phyloP scores from a whole-genome alignment of 92 coral and sea anemone species.

The Zoanthus gigantus region DNA sequence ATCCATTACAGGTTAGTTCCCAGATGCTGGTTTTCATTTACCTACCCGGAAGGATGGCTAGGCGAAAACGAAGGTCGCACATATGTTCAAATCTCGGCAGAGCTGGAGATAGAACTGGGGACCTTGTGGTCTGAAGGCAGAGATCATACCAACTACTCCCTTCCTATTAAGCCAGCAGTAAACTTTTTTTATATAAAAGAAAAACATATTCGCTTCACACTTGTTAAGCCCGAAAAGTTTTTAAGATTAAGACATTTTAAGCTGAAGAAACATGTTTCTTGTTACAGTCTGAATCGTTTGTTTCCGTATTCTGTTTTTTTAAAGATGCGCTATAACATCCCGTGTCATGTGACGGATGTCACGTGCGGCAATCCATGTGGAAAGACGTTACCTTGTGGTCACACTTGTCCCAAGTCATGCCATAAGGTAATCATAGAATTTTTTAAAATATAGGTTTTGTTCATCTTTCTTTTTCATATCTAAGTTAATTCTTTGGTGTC shows the following conservation, averaged over 20 bases:
- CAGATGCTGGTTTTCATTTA: too few species aligned
- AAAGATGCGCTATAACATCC: slow-evolving; percentile 81
- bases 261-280: neutral
- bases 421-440: slow-evolving; percentile 70
- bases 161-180: too few species aligned
- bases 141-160: too few species aligned
- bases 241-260: neutral
- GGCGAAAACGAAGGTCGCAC: too few species aligned
- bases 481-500: too few species aligned
- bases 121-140: too few species aligned
- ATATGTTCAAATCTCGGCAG: too few species aligned
- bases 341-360: slow-evolving; percentile 89
- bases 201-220: neutral
- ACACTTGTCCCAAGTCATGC: slow-evolving; percentile 79
- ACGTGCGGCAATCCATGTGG: slow-evolving; percentile 94
- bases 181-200: too few species aligned
- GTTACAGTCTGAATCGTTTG: neutral
- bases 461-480: neutral
- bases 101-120: too few species aligned
- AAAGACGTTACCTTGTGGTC: slow-evolving; percentile 81
- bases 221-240: neutral
- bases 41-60: too few species aligned
- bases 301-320: neutral
- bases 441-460: neutral
- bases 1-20: too few species aligned